A percentile compares a stretch with the other conserved stretches of the same genome.
Evolutionary conservation across 2,888 invertebrate genomes (phyloP).

Genomic region (Osedax frankpressi): DNA sequence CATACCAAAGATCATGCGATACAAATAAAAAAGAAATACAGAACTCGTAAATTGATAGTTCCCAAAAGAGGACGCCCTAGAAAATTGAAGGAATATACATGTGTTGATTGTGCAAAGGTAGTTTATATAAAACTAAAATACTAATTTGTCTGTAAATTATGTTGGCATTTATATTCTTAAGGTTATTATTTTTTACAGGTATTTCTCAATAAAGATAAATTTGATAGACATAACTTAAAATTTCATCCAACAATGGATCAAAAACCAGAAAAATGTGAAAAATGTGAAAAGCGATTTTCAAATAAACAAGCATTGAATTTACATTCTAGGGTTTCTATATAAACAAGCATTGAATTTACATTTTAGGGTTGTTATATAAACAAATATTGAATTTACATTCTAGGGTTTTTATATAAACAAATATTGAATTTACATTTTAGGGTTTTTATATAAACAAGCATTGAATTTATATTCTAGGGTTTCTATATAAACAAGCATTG

Average conservation of each 20-base stretch:
- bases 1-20: neutral
- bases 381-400: too few relatives aligned
- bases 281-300: neutral
- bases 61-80: neutral
- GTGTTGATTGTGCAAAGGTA: neutral
- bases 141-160: too few relatives aligned
- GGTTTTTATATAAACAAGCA: too few relatives aligned
- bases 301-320: neutral
- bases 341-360: too few relatives aligned
- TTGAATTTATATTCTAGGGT: too few relatives aligned
- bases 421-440: too few relatives aligned
- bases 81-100: neutral
- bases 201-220: neutral
- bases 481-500: too few relatives aligned
- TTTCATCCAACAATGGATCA: neutral
- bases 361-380: too few relatives aligned
- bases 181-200: neutral
- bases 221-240: neutral
- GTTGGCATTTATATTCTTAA: too few relatives aligned
- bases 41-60: neutral
- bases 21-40: neutral
- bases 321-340: neutral
- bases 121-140: too few relatives aligned
- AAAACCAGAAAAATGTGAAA: neutral
- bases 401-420: too few relatives aligned